phyloP scores from a whole-genome alignment of 2,888 invertebrate genomes.

The Polia nebulosa region DNA sequence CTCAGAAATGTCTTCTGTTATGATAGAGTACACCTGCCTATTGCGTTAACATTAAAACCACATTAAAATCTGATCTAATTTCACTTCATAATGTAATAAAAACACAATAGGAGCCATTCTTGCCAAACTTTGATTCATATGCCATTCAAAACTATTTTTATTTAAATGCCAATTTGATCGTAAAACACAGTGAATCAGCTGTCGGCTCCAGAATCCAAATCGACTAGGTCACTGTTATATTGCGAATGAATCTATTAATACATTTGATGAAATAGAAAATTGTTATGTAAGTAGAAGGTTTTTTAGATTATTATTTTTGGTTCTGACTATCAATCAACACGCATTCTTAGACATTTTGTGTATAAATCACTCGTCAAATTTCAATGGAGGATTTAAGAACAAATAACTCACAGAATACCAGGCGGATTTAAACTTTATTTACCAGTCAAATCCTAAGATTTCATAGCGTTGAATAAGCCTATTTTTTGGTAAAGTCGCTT shows the following conservation, averaged over 20 bases:
- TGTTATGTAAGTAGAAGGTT: not conserved
- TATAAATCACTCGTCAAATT: constrained; percentile 4
- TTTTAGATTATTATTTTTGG: constrained; percentile 28
- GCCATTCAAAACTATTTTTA: constrained; percentile 28
- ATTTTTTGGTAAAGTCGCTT: too few relatives aligned
- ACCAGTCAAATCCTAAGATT: too few relatives aligned
- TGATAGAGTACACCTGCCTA: not conserved
- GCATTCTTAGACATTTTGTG: constrained; percentile 10
- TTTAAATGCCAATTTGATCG: constrained; percentile 18
- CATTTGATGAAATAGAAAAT: constrained; percentile 19
- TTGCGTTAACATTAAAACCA: not conserved
- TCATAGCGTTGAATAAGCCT: too few relatives aligned
- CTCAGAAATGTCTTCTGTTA: not conserved
- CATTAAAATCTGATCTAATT: constrained; percentile 17
- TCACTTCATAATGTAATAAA: constrained; percentile 17
- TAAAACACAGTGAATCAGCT: constrained; percentile 44
- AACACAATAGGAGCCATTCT: constrained; percentile 17
- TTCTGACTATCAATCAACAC: constrained; percentile 9
- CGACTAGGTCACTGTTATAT: constrained; percentile 26
- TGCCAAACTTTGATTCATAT: constrained; percentile 34
- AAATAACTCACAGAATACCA: not conserved
- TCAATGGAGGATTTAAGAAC: not conserved
- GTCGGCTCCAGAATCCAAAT: constrained; percentile 28
- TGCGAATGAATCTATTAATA: constrained; percentile 36
- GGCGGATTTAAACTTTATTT: not conserved